A percentile compares a stretch with the other conserved stretches of the same genome.
Evolutionary conservation across 1,140 invertebrate genomes (phyloP).

Genomic region (Spodoptera litura): DNA sequence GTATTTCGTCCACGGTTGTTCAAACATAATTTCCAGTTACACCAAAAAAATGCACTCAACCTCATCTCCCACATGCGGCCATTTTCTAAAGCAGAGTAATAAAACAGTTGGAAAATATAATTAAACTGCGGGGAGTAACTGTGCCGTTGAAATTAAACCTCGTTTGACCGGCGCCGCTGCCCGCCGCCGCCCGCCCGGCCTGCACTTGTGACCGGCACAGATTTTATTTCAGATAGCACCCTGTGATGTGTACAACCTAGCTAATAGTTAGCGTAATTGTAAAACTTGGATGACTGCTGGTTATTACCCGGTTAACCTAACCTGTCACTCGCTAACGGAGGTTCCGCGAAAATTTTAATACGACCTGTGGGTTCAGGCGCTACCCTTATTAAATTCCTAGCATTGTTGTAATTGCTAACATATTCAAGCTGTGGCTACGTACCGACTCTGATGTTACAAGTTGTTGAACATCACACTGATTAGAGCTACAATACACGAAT

Average conservation of each 20-base stretch:
- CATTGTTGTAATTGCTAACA: not conserved
- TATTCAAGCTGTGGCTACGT: too few species aligned
- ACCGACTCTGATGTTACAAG: too few species aligned
- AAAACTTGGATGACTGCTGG: constrained; percentile 21
- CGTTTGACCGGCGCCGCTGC: constrained; percentile 9
- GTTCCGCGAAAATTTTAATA: constrained; percentile 20
- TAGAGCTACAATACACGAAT: too few species aligned
- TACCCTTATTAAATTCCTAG: not conserved
- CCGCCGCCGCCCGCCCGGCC: not conserved
- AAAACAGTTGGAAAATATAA: constrained; percentile 39
- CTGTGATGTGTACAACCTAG: not conserved
- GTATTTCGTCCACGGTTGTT: not conserved
- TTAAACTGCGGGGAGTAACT: constrained; percentile 22
- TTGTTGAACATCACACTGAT: too few species aligned
- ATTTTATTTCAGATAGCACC: constrained; percentile 32
- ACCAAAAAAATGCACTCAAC: constrained; percentile 29
- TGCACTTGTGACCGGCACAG: not conserved
- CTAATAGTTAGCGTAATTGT: constrained; percentile 38
- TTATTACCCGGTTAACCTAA: constrained; percentile 16
- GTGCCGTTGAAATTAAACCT: constrained; percentile 2
- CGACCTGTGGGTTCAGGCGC: not conserved
- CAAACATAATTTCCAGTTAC: constrained; percentile 30
- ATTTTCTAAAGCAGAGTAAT: constrained; percentile 25
- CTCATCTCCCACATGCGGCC: constrained; percentile 8
- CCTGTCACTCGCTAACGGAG: constrained; percentile 3